Conservation (phyloP, 1,140 invertebrate species). For the Dinothrombium tinctorium region DNA sequence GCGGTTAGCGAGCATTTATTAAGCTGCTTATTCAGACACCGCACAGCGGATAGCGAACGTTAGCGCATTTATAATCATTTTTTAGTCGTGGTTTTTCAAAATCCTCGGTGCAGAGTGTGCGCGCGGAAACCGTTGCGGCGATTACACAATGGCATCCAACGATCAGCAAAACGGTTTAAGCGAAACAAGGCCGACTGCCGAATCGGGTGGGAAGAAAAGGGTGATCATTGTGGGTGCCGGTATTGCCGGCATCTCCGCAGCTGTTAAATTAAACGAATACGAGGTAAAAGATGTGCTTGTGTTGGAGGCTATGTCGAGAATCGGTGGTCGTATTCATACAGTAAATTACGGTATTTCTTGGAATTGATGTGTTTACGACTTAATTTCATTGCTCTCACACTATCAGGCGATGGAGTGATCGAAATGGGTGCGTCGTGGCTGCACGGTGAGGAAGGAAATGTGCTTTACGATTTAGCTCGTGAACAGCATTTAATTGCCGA, state of each 20-base stretch:
- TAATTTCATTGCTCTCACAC: not conserved
- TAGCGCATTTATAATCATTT: too few species aligned
- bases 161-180: too few species aligned
- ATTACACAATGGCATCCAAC: too few species aligned
- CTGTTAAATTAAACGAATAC: constrained; percentile 18
- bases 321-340: constrained; percentile 7
- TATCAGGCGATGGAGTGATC: constrained; percentile 12
- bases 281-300: constrained; percentile 19
- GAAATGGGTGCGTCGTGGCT: constrained; percentile 28
- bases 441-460: constrained; percentile 22
- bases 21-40: too few species aligned
- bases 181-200: too few species aligned
- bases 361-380: not conserved
- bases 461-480: constrained; percentile 34
- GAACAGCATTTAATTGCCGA: constrained; percentile 15
- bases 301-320: constrained; percentile 20
- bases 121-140: too few species aligned
- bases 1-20: too few species aligned
- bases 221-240: constrained; percentile 28
- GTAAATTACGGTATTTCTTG: not conserved
- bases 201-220: too few species aligned
- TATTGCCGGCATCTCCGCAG: constrained; percentile 24
- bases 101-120: too few species aligned
- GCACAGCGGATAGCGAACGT: too few species aligned
- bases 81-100: too few species aligned